A percentile compares a stretch with the other conserved stretches of the same genome.
These are phyloP conservation scores for Micromesistius poutassou DNA, from an alignment of 2,797 vertebrate genomes.

Conservation along the genomic window DNA sequence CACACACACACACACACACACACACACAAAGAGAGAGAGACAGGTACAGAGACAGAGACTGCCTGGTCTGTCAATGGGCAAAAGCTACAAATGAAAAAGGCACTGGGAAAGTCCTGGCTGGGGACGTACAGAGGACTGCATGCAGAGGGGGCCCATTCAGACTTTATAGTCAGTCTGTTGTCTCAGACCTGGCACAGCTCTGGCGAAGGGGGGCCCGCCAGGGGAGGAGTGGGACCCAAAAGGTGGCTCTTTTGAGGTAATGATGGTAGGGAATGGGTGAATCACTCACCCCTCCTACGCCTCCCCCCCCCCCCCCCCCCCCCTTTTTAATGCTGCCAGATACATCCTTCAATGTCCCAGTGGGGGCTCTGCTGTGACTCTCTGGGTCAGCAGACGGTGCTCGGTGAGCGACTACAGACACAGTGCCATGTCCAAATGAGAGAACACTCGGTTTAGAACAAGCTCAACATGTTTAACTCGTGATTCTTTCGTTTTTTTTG, in stretches of 20 bases:
- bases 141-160: slow-evolving; percentile 39
- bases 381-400: not conserved
- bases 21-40: not conserved
- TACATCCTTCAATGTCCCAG: not conserved
- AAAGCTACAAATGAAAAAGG: slow-evolving; percentile 60
- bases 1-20: slow-evolving; percentile 7
- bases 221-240: slow-evolving; percentile 29
- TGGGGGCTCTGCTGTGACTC: not conserved
- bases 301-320: too few relatives aligned
- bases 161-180: not conserved
- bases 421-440: not conserved
- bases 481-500: not conserved
- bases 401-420: not conserved
- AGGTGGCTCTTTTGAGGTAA: slow-evolving; percentile 5
- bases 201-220: not conserved
- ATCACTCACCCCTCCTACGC: too few relatives aligned
- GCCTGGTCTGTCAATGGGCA: slow-evolving; percentile 23
- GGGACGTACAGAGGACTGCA: slow-evolving; percentile 55
- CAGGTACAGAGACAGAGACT: slow-evolving; percentile 4
- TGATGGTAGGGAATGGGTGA: too few relatives aligned
- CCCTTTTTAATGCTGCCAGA: not conserved
- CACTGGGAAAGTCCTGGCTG: slow-evolving; percentile 57
- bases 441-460: not conserved
- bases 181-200: not conserved
- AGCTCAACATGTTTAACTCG: not conserved